A percentile compares a stretch with the other conserved stretches of the same genome.
phyloP scores from a whole-genome alignment of 2,113 vertebrate species.

The Strix aluco region DNA sequence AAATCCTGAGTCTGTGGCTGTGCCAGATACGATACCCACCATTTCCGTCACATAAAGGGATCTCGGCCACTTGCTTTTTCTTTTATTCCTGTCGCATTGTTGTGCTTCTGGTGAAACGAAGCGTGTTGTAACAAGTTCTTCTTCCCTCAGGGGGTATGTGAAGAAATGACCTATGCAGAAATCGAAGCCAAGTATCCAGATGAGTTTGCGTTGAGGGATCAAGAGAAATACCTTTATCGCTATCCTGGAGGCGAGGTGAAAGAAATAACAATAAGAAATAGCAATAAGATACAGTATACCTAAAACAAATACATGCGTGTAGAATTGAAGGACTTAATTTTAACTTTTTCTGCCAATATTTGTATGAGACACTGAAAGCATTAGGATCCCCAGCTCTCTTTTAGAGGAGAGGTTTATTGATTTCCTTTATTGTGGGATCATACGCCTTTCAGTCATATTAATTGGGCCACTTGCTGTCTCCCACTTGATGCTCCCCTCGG shows the following conservation, averaged over 20 bases:
- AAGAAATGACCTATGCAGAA: conserved; percentile 95
- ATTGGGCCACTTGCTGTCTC: fast-evolving
- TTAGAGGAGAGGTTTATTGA: background rate
- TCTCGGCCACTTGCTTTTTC: background rate
- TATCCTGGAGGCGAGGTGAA: conserved; percentile 96
- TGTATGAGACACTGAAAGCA: fast-evolving
- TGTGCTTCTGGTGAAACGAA: background rate
- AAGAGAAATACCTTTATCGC: conserved; percentile 97
- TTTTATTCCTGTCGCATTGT: fast-evolving
- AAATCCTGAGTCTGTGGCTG: too few species aligned
- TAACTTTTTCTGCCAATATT: background rate
- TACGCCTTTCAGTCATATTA: fast-evolving
- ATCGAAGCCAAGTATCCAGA: conserved; percentile 90
- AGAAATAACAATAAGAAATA: too few species aligned
- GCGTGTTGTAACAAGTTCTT: background rate
- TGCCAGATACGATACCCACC: fast-evolving
- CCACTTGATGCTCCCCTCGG: background rate
- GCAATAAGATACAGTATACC: fast-evolving
- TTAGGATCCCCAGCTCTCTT: fast-evolving
- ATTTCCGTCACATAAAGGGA: background rate
- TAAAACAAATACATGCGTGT: fast-evolving
- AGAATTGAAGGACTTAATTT: fast-evolving
- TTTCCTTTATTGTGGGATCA: background rate
- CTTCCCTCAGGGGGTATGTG: conserved; percentile 88
- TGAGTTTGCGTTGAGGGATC: conserved; percentile 93